Percentiles rank a stretch among this genome's conserved stretches.
These are phyloP conservation scores for Trichonephila inaurata DNA, from an alignment of 1,140 invertebrate genomes.

Conservation along the genomic window DNA sequence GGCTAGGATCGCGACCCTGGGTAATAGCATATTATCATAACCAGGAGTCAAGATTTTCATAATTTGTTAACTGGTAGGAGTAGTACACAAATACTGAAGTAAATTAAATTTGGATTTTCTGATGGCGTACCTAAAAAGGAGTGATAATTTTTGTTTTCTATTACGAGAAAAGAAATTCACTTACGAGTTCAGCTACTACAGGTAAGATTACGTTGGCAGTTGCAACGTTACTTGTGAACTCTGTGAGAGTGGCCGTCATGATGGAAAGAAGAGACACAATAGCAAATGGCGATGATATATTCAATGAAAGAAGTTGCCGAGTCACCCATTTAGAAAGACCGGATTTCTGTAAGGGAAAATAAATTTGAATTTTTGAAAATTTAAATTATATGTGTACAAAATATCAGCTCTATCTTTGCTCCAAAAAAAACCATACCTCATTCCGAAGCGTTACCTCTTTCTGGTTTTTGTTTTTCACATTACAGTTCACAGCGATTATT, in stretches of 20 bases:
- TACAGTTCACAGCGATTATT: too few species aligned
- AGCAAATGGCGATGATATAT: conserved; percentile 79
- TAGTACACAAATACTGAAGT: too few species aligned
- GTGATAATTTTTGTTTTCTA: not conserved
- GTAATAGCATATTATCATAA: too few species aligned
- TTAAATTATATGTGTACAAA: not conserved
- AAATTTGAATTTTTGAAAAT: not conserved
- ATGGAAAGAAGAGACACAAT: conserved; percentile 80
- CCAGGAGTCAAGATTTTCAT: too few species aligned
- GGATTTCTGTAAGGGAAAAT: conserved; percentile 81
- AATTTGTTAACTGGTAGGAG: too few species aligned
- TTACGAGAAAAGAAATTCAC: conserved; percentile 9
- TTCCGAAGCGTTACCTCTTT: too few species aligned
- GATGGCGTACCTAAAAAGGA: not conserved
- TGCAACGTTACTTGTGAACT: conserved; percentile 92
- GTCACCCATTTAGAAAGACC: conserved; percentile 89
- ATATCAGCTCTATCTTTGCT: too few species aligned
- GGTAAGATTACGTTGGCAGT: conserved; percentile 92
- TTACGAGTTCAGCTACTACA: conserved; percentile 88
- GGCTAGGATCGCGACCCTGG: too few species aligned
- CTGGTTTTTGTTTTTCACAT: too few species aligned
- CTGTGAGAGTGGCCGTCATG: conserved; percentile 85
- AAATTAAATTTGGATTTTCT: too few species aligned
- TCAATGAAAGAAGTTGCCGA: conserved; percentile 81
- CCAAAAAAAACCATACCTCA: too few species aligned